These are phyloP conservation scores for Rhinoraja longicauda DNA, from an alignment of 2,797 vertebrate genomes.

Conservation along the genomic window DNA sequence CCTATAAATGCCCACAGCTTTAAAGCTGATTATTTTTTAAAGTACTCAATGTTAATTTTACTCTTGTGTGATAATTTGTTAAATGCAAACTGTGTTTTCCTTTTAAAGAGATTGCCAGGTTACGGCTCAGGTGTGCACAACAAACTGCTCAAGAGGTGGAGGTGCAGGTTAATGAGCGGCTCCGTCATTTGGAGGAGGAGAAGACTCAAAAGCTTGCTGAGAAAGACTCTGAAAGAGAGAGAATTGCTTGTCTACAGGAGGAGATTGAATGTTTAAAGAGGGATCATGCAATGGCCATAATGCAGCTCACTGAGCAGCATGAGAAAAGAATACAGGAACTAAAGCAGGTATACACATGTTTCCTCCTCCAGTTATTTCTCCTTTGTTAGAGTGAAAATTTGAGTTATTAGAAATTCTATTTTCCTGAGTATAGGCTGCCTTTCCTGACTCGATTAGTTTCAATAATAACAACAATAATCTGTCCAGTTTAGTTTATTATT, in stretches of 20 bases:
- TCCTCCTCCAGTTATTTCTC: neutral
- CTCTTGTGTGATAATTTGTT: neutral
- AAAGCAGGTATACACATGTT: conserved; percentile 51
- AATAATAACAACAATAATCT: neutral
- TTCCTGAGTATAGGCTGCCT: neutral
- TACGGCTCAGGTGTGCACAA: conserved; percentile 51
- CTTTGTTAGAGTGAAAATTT: neutral
- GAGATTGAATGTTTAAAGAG: conserved; percentile 56
- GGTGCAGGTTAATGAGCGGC: conserved; percentile 58
- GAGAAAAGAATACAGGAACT: conserved; percentile 52
- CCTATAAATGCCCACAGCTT: too few relatives aligned
- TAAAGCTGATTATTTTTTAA: neutral
- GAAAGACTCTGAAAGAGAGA: conserved; percentile 47
- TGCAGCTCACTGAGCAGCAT: conserved; percentile 49
- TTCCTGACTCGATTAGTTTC: neutral
- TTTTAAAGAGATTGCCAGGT: conserved; percentile 60
- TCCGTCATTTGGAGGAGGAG: conserved; percentile 56
- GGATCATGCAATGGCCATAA: conserved; percentile 57
- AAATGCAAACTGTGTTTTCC: neutral
- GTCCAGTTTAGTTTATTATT: too few relatives aligned
- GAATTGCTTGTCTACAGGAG: conserved; percentile 56
- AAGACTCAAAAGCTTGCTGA: conserved; percentile 52
- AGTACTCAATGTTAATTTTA: neutral
- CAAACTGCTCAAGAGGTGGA: conserved; percentile 61
- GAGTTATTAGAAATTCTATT: neutral